Evolutionary conservation across 2,888 invertebrate genomes (phyloP), one percentile per base, ranked within the genome.

Genomic region (Pseudeuparius sepicola): DNA sequence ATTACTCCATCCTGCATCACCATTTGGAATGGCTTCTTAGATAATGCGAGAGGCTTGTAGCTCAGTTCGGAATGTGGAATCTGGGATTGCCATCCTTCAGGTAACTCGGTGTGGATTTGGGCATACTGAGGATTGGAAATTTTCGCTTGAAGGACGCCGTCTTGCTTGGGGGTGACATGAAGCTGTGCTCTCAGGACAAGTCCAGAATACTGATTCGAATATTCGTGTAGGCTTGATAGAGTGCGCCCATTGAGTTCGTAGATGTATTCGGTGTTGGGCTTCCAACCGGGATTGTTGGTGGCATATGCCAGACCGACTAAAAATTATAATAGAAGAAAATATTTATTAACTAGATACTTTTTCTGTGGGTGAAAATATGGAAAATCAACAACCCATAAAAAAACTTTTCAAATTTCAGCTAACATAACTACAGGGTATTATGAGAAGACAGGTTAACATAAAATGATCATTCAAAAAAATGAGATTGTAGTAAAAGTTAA

Each of bases 1-100:
- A 82, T 68, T 25, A 74, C 66, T 20, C 80, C 80, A 31, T 76
- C 70, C 34, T 71, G 64, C 42, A 74, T 53, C 14, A 59, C 57
- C 44, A 81, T 69, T 55, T 75, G 68, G 57, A 82, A 80, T 2
- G 74, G 67, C 37, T 71, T 65, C 24, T 68, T 65, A 36, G 70
- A 63, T 34, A 73, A 55, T 11, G 66, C 61, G n/a, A 76, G 61
- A 3, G 65, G 60, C 42, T 70, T 59, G 56, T 67, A 76, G 38
- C 65, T 61, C 14, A 78, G 58, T 44, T 67, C 48, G 20, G 59
- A 47, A n/a, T 67, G 64, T 1, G 66, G 63, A 41, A 73, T 61
- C 14, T 60, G 43, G 12, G 61, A 51, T 4, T 59, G 53, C 65
- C 68, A 68, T 2, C 71, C 68, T 6, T 61, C 58, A 2, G 65